These are phyloP conservation scores for Bucco capensis DNA, from an alignment of 2,113 vertebrate species.

Conservation along the genomic window DNA sequence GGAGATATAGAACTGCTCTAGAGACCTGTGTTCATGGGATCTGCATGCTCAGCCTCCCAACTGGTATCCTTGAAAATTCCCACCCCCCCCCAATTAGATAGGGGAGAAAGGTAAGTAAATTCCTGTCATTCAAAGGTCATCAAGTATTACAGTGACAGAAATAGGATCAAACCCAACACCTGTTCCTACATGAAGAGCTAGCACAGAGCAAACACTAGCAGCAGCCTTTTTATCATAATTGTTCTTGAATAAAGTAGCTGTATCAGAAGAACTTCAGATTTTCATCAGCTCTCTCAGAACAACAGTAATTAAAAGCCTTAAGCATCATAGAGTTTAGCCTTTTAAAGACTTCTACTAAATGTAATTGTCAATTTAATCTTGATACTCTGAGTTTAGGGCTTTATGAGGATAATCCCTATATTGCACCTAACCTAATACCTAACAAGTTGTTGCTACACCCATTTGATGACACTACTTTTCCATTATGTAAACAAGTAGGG, in stretches of 20 bases:
- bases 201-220: neutral
- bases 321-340: neutral
- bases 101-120: neutral
- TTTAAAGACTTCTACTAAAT: neutral
- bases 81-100: neutral
- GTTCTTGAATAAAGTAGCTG: neutral
- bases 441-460: neutral
- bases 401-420: neutral
- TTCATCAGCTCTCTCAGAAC: neutral
- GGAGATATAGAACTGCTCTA: neutral
- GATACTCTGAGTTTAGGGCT: neutral
- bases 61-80: neutral
- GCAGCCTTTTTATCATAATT: neutral
- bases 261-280: neutral
- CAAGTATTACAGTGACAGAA: neutral
- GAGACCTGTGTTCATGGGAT: neutral
- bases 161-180: neutral
- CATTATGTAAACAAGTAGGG: conserved; percentile 25
- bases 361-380: neutral
- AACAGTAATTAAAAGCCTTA: neutral
- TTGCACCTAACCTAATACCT: neutral
- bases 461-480: neutral
- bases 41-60: neutral
- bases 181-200: neutral
- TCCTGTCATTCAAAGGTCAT: neutral